phyloP scores from a whole-genome alignment of 64 coral and sea anemone genomes.

The Montipora efflorescens region DNA sequence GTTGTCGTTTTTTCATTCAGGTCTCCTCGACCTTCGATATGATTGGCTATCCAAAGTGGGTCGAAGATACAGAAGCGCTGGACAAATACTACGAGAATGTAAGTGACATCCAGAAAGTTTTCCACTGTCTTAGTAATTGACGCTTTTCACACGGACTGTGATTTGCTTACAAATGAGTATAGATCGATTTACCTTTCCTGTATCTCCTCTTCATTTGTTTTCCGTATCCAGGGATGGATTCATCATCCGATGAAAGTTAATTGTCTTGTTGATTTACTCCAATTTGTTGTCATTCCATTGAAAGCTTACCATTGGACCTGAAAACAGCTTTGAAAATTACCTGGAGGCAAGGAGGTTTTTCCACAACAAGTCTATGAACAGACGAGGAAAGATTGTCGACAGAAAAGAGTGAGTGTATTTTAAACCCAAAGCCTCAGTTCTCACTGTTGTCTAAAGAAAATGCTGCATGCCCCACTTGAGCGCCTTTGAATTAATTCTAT shows the following conservation, averaged over 20 bases:
- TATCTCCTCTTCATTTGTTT: no score
- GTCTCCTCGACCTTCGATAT: conserved; percentile 85
- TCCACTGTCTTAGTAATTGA: background rate
- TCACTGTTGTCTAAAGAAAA: no score
- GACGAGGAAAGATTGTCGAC: conserved; percentile 84
- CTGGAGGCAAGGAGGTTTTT: conserved; percentile 92
- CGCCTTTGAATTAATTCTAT: no score
- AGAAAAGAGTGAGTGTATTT: conserved; percentile 88
- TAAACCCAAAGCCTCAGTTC: no score
- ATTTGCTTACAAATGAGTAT: no score
- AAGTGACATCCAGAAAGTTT: conserved; percentile 1
- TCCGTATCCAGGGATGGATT: no score
- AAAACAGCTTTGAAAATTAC: conserved; percentile 88
- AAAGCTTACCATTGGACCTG: conserved; percentile 74
- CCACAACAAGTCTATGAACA: conserved; percentile 92
- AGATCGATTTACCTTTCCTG: no score
- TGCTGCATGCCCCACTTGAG: no score
- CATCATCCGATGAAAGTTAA: no score
- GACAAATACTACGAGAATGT: conserved; percentile 96
- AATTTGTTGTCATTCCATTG: background rate
- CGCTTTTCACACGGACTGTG: no score
- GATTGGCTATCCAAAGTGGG: conserved; percentile 97
- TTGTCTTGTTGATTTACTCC: background rate
- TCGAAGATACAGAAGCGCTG: conserved; percentile 75
- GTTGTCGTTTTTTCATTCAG: conserved; percentile 21